phyloP scores from a whole-genome alignment of 2,888 invertebrate species.

The Bibio marci region DNA sequence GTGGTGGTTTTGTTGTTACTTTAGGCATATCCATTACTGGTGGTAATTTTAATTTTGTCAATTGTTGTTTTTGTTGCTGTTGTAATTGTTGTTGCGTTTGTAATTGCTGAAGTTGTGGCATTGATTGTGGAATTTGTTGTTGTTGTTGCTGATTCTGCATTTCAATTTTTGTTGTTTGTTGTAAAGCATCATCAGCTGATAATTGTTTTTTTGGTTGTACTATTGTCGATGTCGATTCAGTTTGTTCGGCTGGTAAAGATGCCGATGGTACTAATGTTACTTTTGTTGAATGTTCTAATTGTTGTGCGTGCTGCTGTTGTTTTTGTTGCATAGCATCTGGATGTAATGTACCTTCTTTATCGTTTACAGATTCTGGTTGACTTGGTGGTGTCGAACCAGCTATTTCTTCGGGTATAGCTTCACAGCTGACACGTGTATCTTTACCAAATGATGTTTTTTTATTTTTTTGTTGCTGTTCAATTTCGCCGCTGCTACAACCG shows the following conservation, averaged over 20 bases:
- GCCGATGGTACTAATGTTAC: conserved; percentile 10
- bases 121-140: conserved; percentile 9
- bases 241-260: conserved; percentile 4
- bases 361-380: conserved; percentile 24
- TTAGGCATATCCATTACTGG: conserved; percentile 16
- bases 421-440: conserved; percentile 72
- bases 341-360: conserved; percentile 16
- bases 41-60: conserved; percentile 18
- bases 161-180: conserved; percentile 7
- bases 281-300: conserved; percentile 9
- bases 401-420: conserved; percentile 82
- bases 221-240: neutral
- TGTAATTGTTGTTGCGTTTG: conserved; percentile 12
- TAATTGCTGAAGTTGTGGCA: conserved; percentile 12
- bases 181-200: conserved; percentile 25
- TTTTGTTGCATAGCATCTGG: conserved; percentile 23
- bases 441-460: conserved; percentile 46
- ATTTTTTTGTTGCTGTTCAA: conserved; percentile 17
- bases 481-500: conserved; percentile 4
- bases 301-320: conserved; percentile 21
- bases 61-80: conserved; percentile 20
- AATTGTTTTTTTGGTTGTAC: conserved; percentile 23
- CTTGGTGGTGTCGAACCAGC: conserved; percentile 55
- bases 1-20: conserved; percentile 39
- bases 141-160: conserved; percentile 6